These are phyloP conservation scores for Phalacrocorax pelagicus DNA, from an alignment of 2,113 vertebrate genomes.

Conservation along the genomic window DNA sequence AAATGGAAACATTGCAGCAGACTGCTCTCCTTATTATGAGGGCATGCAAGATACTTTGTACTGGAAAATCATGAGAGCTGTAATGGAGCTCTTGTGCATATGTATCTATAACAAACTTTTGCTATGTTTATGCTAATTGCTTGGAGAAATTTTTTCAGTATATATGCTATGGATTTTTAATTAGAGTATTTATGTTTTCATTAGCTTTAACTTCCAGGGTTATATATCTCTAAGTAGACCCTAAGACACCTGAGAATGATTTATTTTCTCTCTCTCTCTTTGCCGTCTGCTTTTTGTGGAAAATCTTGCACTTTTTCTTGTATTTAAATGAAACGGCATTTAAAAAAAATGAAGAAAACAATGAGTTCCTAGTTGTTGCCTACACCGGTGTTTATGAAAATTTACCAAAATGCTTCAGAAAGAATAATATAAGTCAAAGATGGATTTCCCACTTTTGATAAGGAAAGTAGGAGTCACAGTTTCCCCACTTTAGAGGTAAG, in stretches of 20 bases:
- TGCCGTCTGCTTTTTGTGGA: background rate
- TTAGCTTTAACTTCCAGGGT: background rate
- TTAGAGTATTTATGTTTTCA: background rate
- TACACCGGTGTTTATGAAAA: background rate
- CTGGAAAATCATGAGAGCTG: background rate
- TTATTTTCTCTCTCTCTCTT: background rate
- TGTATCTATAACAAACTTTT: background rate
- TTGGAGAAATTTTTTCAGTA: background rate
- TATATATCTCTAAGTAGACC: background rate
- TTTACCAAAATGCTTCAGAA: background rate
- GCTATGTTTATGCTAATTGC: background rate
- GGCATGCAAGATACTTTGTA: background rate
- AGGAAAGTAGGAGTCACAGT: background rate
- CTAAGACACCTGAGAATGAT: background rate
- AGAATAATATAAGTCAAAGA: background rate
- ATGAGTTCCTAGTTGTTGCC: background rate
- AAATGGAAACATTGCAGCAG: background rate
- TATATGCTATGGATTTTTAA: background rate
- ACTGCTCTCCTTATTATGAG: background rate
- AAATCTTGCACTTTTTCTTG: background rate
- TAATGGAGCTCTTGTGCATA: background rate
- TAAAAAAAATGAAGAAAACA: background rate
- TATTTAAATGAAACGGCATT: background rate
- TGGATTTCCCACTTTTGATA: background rate
- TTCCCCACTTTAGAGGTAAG: background rate